A percentile compares a stretch with the other conserved stretches of the same genome.
Conservation (phyloP, 2,113 vertebrate genomes). For the Petrocephalus zakoni region DNA sequence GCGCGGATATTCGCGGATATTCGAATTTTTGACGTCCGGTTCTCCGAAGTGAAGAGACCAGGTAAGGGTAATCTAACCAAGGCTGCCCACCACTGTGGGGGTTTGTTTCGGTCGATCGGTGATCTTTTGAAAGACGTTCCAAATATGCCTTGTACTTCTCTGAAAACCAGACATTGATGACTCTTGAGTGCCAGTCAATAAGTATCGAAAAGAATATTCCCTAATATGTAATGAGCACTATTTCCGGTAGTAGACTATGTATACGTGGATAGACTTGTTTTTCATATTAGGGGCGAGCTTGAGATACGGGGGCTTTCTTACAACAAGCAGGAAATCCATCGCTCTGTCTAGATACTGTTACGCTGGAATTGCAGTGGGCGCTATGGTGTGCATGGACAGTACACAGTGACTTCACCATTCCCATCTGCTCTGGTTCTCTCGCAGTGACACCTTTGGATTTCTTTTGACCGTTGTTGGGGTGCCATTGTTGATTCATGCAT, state of each 20-base stretch:
- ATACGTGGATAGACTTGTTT: background rate
- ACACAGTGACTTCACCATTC: conserved; percentile 8
- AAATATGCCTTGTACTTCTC: background rate
- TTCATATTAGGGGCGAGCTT: background rate
- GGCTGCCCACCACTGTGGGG: background rate
- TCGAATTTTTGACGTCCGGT: background rate
- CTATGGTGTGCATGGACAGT: background rate
- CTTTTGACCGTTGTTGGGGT: conserved; percentile 2
- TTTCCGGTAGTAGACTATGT: background rate
- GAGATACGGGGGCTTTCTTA: background rate
- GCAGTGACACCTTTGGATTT: conserved; percentile 22
- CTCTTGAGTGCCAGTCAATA: background rate
- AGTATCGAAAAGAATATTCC: background rate
- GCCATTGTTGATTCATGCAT: conserved; percentile 66
- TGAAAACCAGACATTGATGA: background rate
- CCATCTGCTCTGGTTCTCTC: conserved; percentile 17
- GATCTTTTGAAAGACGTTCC: background rate
- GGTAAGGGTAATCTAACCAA: background rate
- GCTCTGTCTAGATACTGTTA: background rate
- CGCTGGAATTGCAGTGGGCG: background rate
- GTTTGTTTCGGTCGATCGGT: background rate
- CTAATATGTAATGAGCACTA: background rate
- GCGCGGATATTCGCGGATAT: background rate
- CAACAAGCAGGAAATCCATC: background rate
- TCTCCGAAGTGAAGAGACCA: background rate